Base-by-base conservation (phyloP, 2,113 vertebrate species). In the Gopherus flavomarginatus region DNA sequence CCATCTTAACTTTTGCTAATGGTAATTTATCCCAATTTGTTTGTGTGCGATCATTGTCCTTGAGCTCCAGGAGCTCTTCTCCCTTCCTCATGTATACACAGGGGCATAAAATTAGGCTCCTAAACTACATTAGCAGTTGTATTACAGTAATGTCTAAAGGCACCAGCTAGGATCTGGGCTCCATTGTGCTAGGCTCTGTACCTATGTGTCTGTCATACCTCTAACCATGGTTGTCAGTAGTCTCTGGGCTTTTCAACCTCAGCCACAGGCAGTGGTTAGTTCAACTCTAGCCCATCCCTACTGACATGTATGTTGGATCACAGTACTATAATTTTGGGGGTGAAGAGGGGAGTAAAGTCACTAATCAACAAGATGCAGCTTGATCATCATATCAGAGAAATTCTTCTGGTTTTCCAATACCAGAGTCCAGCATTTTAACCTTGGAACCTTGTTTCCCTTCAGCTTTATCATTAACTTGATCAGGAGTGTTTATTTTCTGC, bases 401-500 rank as follows among this genome's bases (percentile, higher is more conserved):
- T 42, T 29, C 44, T 31, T 69, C n/a, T n/a, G 14, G 17, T 47
- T 79, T 87, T 75, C 38, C 35, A 87, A 7, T 26, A 54, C 19
- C 65, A 12, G 53, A 77, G 21, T 14, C 57, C 72, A 50, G 79
- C 14, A 2, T 69, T 89, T 82, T 69, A 89, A 12, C 75, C 24
- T 78, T 84, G 72, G n/a, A 88, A 62, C n/a, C 13, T 54, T 49
- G 35, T 79, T 81, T 53, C 14, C 47, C 79, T 89, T 81, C 35
- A 86, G 65, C 65, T 85, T 62, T 83, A 83, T 62, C 72, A 27
- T 86, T 56, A 53, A 69, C 77, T 92, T 83, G 44, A 92, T 77
- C 52, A 62, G 90, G 78, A 59, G 13, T 81, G 47, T 87, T 97
- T 88, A 87, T 78, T 78, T 27, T 87, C 91, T 87, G 92, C 80